phyloP scores from a whole-genome alignment of 1,140 invertebrate genomes.

The Halotydeus destructor region DNA sequence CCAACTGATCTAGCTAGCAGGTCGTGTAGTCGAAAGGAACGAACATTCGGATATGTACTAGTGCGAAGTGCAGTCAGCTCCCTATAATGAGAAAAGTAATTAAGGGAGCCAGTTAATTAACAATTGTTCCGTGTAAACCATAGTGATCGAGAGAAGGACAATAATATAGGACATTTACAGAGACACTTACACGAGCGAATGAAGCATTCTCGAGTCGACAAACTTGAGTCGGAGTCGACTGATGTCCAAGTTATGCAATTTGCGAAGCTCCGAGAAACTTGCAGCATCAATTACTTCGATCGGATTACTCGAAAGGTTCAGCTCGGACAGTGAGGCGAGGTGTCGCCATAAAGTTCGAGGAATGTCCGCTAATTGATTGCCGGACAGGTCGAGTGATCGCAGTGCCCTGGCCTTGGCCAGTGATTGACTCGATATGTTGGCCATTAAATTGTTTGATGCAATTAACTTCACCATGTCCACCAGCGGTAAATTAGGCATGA shows the following conservation, averaged over 20 bases:
- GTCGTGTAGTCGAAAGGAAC: constrained; percentile 18
- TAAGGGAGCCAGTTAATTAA: not conserved
- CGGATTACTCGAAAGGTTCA: constrained; percentile 16
- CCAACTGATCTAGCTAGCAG: constrained; percentile 12
- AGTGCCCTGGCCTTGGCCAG: constrained; percentile 10
- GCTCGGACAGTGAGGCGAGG: constrained; percentile 5
- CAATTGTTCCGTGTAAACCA: too few species aligned
- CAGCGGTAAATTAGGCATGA: too few species aligned
- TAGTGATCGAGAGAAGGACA: too few species aligned
- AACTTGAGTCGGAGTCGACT: constrained; percentile 15
- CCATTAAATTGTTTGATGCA: constrained; percentile 13
- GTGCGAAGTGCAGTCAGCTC: constrained; percentile 14
- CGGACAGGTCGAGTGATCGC: constrained; percentile 15
- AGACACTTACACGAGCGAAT: constrained; percentile 15
- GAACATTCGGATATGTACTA: constrained; percentile 15
- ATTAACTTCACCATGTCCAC: constrained; percentile 11
- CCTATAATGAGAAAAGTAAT: constrained; percentile 1
- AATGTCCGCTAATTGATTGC: constrained; percentile 16
- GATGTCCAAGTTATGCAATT: constrained; percentile 16
- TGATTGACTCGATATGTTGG: constrained; percentile 9
- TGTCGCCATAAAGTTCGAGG: constrained; percentile 16
- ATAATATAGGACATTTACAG: too few species aligned
- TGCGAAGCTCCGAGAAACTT: constrained; percentile 14
- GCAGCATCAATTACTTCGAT: constrained; percentile 14
- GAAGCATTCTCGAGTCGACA: constrained; percentile 16